Conservation (phyloP, 2,888 invertebrate genomes). For the Xestobium rufovillosum region DNA sequence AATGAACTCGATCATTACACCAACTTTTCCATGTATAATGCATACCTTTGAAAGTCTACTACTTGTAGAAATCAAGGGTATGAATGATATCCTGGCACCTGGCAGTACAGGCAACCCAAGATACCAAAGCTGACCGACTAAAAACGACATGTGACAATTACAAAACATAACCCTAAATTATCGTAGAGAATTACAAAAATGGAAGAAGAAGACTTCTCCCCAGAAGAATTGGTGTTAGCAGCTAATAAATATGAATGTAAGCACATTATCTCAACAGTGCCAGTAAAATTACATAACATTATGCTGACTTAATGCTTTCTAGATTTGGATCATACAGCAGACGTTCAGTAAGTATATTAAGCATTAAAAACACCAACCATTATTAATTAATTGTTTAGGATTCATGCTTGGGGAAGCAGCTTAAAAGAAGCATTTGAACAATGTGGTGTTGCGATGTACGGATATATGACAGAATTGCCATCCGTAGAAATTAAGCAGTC, state of each 20-base stretch:
- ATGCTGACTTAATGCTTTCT: slow-evolving; percentile 35
- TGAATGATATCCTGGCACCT: too few relatives aligned
- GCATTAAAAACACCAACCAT: slow-evolving; percentile 6
- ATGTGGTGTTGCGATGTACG: slow-evolving; percentile 93
- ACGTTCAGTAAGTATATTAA: slow-evolving; percentile 84
- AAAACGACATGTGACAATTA: too few relatives aligned
- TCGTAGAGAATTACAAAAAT: too few relatives aligned
- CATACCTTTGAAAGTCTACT: too few relatives aligned
- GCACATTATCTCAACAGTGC: slow-evolving; percentile 3
- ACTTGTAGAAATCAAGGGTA: too few relatives aligned
- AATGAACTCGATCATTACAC: too few relatives aligned
- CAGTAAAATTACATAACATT: slow-evolving; percentile 12
- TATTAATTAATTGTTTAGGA: slow-evolving; percentile 44
- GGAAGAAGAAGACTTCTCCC: slow-evolving; percentile 45
- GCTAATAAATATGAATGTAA: slow-evolving; percentile 53
- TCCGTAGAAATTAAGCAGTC: slow-evolving; percentile 73
- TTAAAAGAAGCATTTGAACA: slow-evolving; percentile 90
- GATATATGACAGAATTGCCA: slow-evolving; percentile 90
- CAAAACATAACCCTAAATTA: too few relatives aligned
- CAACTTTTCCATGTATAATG: too few relatives aligned
- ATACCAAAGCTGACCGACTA: too few relatives aligned
- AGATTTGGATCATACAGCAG: slow-evolving; percentile 97
- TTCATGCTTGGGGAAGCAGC: slow-evolving; percentile 88
- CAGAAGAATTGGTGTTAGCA: slow-evolving; percentile 57
- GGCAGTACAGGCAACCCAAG: too few relatives aligned